Evolutionary conservation across 2,888 invertebrate genomes (phyloP), one percentile per base, ranked within the genome.

Genomic region (Urechis unicinctus): DNA sequence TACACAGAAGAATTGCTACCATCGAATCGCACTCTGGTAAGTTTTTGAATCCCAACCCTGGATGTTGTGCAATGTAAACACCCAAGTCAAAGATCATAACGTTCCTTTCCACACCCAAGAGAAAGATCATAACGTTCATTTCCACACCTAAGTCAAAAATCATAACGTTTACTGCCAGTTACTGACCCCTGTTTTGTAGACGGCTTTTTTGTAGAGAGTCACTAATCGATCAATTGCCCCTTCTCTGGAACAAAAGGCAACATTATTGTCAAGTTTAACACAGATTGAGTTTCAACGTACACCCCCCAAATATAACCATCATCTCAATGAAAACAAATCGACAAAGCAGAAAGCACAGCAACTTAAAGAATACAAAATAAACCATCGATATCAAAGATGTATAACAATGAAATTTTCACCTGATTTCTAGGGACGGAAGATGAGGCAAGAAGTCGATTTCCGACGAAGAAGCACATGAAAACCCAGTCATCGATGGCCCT

Each of bases 381-480:
- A 36, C 9, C 9, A 36, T 13, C 9, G 13, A 6, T 21, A 9
- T 45, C 6, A 45, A 45, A 6, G 45, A 9, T 45, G 21, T n/a
- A n/a, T n/a, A n/a, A 13, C 36, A 9, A 36, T 36, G 9, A 36
- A 36, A 22, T 24, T 36, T n/a, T 58, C 71, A 80, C 69, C 81
- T 83, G 71, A 99, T 98, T 83, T 98, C 97, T 66, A 98, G 80
- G 51, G 95, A 95, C 3, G 98, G 98, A 63, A 98, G 82, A 82
- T 99, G 98, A 0, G 98, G 98, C 68, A 98, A 79, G 76, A 98
- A 98, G 80, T 98, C 98, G 74, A n/a, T 98, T 98, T 49, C 98
- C 98, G 52, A 97, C 96, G 79, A 98, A 98, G 82, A 99, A 98
- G 75, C 98, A 98, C 93, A 98, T 95, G 68, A 85, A 83, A 21